Percentiles rank a stretch among this genome's conserved stretches.
Evolutionary conservation across 2,888 invertebrate genomes (phyloP).

Genomic region (Dichetophora obliterata): DNA sequence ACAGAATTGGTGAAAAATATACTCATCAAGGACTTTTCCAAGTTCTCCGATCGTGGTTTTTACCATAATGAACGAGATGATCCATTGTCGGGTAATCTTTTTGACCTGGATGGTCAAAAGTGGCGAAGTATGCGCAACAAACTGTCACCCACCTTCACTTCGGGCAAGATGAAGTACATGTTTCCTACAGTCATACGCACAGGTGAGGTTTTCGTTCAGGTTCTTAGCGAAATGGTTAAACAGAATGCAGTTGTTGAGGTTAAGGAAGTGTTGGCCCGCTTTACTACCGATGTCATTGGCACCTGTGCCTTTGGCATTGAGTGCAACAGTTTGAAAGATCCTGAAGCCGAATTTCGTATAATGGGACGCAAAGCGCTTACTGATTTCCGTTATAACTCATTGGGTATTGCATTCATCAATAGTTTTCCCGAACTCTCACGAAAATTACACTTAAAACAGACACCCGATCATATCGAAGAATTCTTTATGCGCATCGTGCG

Average conservation of each 20-base stretch:
- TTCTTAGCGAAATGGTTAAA: conserved; percentile 46
- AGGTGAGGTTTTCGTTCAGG: conserved; percentile 47
- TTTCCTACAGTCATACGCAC: conserved; percentile 60
- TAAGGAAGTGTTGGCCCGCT: conserved; percentile 67
- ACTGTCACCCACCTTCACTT: conserved; percentile 69
- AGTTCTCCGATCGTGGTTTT: conserved; percentile 62
- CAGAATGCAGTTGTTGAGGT: conserved; percentile 60
- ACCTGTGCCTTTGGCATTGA: conserved; percentile 70
- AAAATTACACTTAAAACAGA: conserved; percentile 43
- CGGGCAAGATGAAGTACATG: conserved; percentile 70
- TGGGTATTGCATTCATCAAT: conserved; percentile 38
- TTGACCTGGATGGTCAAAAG: conserved; percentile 56
- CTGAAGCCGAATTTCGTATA: conserved; percentile 63
- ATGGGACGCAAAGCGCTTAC: conserved; percentile 52
- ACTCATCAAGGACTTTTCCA: conserved; percentile 56
- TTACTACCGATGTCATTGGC: conserved; percentile 71
- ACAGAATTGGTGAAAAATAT: conserved; percentile 50
- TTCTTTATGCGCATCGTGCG: conserved; percentile 65
- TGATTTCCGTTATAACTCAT: conserved; percentile 46
- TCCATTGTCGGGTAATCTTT: conserved; percentile 60
- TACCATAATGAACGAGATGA: conserved; percentile 58
- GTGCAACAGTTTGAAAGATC: conserved; percentile 66
- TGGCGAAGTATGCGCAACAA: conserved; percentile 69
- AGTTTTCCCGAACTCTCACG: conserved; percentile 45
- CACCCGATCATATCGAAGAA: conserved; percentile 47